These are phyloP conservation scores for Neotragus pygmaeus DNA, from an alignment of 2,113 vertebrate genomes.

Conservation along the genomic window DNA sequence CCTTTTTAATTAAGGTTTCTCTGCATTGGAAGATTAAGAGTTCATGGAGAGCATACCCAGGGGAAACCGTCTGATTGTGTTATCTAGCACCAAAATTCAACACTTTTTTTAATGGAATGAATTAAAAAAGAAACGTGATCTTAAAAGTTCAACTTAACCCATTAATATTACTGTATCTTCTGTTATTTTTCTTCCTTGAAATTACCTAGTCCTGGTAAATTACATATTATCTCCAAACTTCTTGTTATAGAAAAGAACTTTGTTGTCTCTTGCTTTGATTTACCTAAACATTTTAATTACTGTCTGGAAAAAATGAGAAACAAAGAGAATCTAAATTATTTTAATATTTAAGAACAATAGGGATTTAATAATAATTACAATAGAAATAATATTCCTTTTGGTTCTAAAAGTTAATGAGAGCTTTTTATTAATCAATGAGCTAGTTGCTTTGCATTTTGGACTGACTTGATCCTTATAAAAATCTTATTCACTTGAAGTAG, in stretches of 20 bases:
- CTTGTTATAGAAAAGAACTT: neutral
- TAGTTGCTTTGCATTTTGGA: neutral
- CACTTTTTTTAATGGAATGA: neutral
- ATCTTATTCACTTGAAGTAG: neutral
- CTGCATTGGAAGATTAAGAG: constrained; percentile 3
- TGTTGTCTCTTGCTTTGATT: neutral
- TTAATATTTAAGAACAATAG: neutral
- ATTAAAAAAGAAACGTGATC: neutral
- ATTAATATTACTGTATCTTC: neutral
- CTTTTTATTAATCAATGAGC: neutral
- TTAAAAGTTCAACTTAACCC: neutral
- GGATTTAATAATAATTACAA: neutral
- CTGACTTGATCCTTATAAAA: neutral
- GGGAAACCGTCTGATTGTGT: neutral
- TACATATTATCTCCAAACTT: neutral
- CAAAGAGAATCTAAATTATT: neutral
- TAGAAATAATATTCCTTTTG: neutral
- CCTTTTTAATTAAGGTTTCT: constrained; percentile 61
- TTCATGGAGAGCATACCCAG: neutral
- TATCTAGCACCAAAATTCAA: constrained; percentile 24
- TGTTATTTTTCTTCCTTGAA: neutral
- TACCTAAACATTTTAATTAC: neutral
- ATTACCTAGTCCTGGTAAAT: neutral
- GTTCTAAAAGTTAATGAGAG: neutral
- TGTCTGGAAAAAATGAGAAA: neutral